Evolutionary conservation across 2,888 invertebrate genomes (phyloP), one percentile per base, ranked within the genome.

Genomic region (Nycteola revayana): DNA sequence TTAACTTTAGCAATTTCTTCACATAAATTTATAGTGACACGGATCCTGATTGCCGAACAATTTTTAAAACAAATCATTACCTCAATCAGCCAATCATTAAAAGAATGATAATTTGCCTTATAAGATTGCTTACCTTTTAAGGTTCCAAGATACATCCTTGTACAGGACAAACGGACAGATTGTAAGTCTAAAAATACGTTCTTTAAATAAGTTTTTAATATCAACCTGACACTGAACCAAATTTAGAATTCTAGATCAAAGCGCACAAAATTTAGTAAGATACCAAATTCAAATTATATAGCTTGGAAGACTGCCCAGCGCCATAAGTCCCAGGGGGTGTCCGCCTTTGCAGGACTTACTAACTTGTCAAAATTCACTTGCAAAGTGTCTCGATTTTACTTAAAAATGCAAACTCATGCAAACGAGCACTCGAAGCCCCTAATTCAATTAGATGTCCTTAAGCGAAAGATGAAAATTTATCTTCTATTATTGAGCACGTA

Each of bases 381-480:
- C 63, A 68, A 66, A 60, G 60, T 69, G 65, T 72, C 76, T 75
- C 73, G 66, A 66, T 78, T 69, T 70, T 70, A 63, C 60, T 83
- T 77, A 81, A 83, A 87, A 87, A 86, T 86, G 85, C 83, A 82
- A 86, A 85, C 70, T 86, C 78, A 87, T 87, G 86, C 86, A 86
- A 87, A 86, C 82, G 84, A 85, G 77, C 72, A 70, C 64, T 67
- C 71, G 70, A 75, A 71, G 70, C 72, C 62, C 57, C 62, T 83
- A 84, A 87, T 83, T 82, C 69, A 80, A 84, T 86, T 82, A 85
- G 71, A 79, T 66, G 68, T 75, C 67, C 76, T 75, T 78, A 75
- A 71, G 69, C 60, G 74, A 70, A 72, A 72, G 70, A 73, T 75
- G 74, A 70, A 77, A 77, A 78, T 73, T 66, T 64, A 58, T 51